Conservation (phyloP, 1,140 invertebrate species). For the Elymnias hypermnestra region DNA sequence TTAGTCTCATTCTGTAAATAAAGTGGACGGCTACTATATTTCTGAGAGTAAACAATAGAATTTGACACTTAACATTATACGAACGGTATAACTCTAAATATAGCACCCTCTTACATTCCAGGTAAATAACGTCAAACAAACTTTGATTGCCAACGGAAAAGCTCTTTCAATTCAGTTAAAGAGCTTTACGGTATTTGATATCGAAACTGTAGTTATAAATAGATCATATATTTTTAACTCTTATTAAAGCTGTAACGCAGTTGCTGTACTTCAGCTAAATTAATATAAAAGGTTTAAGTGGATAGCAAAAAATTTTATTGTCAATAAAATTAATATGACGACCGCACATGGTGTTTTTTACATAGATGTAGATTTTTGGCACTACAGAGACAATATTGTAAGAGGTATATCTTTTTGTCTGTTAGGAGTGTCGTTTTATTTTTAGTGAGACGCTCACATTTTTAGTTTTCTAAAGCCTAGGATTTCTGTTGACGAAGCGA, state of each 20-base stretch:
- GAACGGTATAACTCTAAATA: constrained; percentile 6
- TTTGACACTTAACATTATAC: too few relatives aligned
- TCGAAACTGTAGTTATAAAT: not conserved
- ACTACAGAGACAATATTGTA: too few relatives aligned
- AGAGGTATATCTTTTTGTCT: too few relatives aligned
- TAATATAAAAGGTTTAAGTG: not conserved
- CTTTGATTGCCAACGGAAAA: constrained; percentile 18
- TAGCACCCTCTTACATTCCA: constrained; percentile 4
- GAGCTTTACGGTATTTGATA: not conserved
- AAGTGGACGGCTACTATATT: too few relatives aligned
- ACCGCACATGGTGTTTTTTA: too few relatives aligned
- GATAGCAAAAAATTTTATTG: not conserved
- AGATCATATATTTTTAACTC: not conserved
- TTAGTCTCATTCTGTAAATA: too few relatives aligned
- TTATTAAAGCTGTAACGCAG: not conserved
- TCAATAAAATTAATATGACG: not conserved
- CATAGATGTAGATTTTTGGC: too few relatives aligned
- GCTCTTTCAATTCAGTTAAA: constrained; percentile 1
- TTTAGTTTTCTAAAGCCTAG: too few relatives aligned
- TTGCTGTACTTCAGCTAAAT: not conserved
- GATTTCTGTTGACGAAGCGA: too few relatives aligned
- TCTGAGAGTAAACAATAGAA: too few relatives aligned
- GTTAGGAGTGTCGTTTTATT: too few relatives aligned
- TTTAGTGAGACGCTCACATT: too few relatives aligned
- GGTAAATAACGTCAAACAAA: constrained; percentile 21